Evolutionary conservation across 23 tunicate species (phyloP).

Genomic region (Trididemnum clinides): DNA sequence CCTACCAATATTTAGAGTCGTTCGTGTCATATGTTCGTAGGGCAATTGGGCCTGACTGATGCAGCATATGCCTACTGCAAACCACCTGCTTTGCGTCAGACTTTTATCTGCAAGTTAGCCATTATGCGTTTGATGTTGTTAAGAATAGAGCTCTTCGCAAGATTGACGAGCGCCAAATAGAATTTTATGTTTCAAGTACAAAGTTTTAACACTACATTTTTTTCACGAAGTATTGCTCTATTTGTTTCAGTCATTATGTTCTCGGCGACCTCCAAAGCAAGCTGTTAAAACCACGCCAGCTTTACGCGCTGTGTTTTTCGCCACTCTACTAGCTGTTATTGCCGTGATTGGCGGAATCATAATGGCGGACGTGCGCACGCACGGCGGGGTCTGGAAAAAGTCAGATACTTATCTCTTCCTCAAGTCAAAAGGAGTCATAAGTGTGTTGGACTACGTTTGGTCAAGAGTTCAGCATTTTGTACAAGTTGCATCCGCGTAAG

Average conservation of each 20-base stretch:
- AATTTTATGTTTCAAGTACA: too few relatives aligned
- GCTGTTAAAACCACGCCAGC: not conserved
- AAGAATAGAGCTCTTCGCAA: too few relatives aligned
- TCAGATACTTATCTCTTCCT: constrained; percentile 39
- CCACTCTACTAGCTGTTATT: constrained; percentile 38
- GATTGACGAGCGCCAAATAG: too few relatives aligned
- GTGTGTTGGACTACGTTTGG: constrained; percentile 22
- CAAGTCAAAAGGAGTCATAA: constrained; percentile 38
- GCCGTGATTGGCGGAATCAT: constrained; percentile 48
- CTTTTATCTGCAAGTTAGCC: too few relatives aligned
- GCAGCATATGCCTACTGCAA: too few relatives aligned
- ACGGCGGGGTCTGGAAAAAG: constrained; percentile 48
- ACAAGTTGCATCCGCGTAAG: constrained; percentile 3
- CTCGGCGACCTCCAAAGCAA: not conserved
- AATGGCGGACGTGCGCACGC: constrained; percentile 27
- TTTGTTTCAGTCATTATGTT: constrained; percentile 24
- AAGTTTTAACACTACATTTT: too few relatives aligned
- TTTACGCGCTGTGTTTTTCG: not conserved
- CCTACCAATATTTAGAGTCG: too few relatives aligned
- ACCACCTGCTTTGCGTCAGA: too few relatives aligned
- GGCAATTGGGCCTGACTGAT: too few relatives aligned
- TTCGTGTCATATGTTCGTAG: too few relatives aligned
- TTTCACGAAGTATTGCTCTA: too few relatives aligned
- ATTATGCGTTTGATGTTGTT: too few relatives aligned
- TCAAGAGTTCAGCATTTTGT: not conserved